phyloP scores from a whole-genome alignment of 2,888 invertebrate genomes.

The Athalia cordata region DNA sequence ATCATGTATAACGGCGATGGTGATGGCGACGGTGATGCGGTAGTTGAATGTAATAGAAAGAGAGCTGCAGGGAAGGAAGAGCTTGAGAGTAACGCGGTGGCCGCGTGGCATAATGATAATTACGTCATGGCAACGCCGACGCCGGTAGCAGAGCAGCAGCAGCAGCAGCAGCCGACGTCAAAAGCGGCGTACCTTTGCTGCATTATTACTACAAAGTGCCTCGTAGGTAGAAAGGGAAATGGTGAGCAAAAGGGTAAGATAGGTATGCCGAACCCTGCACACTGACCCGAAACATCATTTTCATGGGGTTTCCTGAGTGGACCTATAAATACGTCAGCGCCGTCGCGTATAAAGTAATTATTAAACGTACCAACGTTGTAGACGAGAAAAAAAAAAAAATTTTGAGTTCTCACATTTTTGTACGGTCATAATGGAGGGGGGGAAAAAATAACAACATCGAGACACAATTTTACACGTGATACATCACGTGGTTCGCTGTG shows the following conservation, averaged over 20 bases:
- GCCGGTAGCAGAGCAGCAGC: not conserved
- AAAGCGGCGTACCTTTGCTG: constrained; percentile 57
- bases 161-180: constrained; percentile 55
- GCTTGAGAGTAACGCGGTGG: not conserved
- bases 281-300: not conserved
- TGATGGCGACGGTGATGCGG: not conserved
- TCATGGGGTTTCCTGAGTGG: not conserved
- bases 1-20: not conserved
- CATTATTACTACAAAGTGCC: constrained; percentile 60
- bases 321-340: not conserved
- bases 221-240: constrained; percentile 51
- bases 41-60: not conserved
- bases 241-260: not conserved
- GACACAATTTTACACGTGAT: too few relatives aligned
- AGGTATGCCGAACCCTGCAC: not conserved
- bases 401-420: too few relatives aligned
- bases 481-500: too few relatives aligned
- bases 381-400: too few relatives aligned
- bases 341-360: not conserved
- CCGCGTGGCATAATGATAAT: constrained; percentile 55
- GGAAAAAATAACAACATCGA: too few relatives aligned
- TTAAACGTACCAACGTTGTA: too few relatives aligned
- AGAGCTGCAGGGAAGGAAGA: not conserved
- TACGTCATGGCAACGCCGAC: constrained; percentile 53
- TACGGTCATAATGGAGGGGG: too few relatives aligned